These are phyloP conservation scores for Lomographa bimaculata DNA, from an alignment of 2,888 invertebrate genomes.

Conservation along the genomic window DNA sequence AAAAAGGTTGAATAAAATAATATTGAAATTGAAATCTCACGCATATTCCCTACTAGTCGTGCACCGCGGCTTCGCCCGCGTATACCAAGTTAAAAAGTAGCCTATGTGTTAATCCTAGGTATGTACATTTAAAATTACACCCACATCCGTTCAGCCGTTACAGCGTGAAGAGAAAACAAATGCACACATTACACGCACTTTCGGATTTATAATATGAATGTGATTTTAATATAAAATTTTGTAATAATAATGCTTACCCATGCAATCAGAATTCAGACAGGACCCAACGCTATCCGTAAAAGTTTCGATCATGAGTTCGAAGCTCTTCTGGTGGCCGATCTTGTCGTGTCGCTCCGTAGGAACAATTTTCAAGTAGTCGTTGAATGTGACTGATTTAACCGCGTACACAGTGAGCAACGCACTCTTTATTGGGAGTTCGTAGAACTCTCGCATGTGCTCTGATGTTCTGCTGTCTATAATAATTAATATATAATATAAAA, in stretches of 20 bases:
- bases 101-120: no score
- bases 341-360: conserved; percentile 48
- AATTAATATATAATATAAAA: no score
- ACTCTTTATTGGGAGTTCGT: conserved; percentile 39
- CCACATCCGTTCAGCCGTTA: no score
- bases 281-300: conserved; percentile 40
- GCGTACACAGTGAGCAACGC: conserved; percentile 37
- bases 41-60: no score
- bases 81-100: no score
- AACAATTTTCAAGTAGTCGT: conserved; percentile 48
- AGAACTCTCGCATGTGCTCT: conserved; percentile 53
- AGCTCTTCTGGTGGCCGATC: conserved; percentile 51
- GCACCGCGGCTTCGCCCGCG: no score
- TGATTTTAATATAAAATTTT: neutral
- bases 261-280: conserved; percentile 47
- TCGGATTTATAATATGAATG: no score
- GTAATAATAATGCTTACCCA: conserved; percentile 42
- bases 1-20: no score
- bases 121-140: no score
- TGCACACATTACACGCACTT: no score
- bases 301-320: conserved; percentile 51
- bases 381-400: conserved; percentile 52
- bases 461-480: conserved; percentile 56
- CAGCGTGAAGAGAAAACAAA: no score
- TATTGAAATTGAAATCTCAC: no score